Base-by-base conservation (phyloP, 2,113 vertebrate genomes). In the Cyrtonyx montezumae region DNA sequence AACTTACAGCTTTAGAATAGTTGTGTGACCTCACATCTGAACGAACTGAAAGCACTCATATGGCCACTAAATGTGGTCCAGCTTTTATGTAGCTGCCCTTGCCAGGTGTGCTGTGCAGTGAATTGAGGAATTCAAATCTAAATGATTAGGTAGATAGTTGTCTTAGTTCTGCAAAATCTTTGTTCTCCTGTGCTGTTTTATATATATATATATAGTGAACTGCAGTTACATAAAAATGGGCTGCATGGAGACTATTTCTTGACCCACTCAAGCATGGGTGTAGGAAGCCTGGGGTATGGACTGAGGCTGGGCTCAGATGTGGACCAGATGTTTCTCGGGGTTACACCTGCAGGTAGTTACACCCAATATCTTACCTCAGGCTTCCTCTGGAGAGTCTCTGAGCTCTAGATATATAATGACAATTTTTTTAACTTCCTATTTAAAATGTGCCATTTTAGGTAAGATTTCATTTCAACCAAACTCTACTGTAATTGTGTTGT, bases 61-160 rank as follows among this genome's bases (percentile, higher is more conserved):
- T 77, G 92, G 93, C 85, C 88, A 86, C 49, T 94, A 80, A 95
- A 88, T 94, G 88, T 85, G 79, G 8, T 84, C 93, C 95, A 95
- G 76, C 26, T 93, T 90, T 88, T 87, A 46, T 36, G 34, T 74
- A 74, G 88, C 85, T 95, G 82, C 88, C 66, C 12, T 55, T 96
- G 93, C 93, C 93, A 96, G 76, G 22, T 93, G 63, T 85, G 80
- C 92, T 94, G 88, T 83, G 93, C 87, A 65, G 71, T 86, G 65
- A 93, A 90, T 90, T 91, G 28, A 95, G 79, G 90, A 26, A 85
- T 91, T 89, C 74, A 76, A 46, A 95, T 34, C 69, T 88, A 30
- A 91, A 65, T 88, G 91, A 65, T 67, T 94, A 71, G 79, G 28
- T 59, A 51, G 55, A 59, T 85, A 32, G 62, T 93, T 83, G 83